Evolutionary conservation across 2,888 invertebrate genomes (phyloP), one percentile per base, ranked within the genome.

Genomic region (Selenia dentaria): DNA sequence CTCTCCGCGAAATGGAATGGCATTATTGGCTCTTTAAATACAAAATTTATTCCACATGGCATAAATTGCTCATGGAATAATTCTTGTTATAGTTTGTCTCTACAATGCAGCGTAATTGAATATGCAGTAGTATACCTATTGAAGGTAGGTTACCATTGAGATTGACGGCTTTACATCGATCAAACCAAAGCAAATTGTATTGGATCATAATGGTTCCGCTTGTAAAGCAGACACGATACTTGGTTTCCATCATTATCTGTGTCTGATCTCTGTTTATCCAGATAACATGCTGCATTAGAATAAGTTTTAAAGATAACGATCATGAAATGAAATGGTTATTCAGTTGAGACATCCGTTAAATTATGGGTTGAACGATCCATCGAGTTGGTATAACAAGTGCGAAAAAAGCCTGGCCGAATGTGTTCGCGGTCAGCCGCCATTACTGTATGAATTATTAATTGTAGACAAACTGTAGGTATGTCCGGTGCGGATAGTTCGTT

Each of bases 391-490:
- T 9, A 25, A 54, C 57, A 57, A 67, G 64, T 62, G 56, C 50
- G 39, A 66, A 73, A 64, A 70, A 69, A 59, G 43, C 41, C 54
- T 70, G 51, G 62, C 69, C 72, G 67, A 74, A 77, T 71, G 65
- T 68, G 67, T 70, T 73, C 67, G 71, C 71, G 66, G 68, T 69
- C 62, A 68, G 65, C 60, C 63, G 72, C 66, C 68, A 74, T 67
- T 75, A 74, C 70, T 67, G 65, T 67, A 79, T 82, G 78, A 85
- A 85, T 83, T 84, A 82, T 84, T 82, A 83, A 85, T 83, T 79
- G 74, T 76, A 80, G 74, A 79, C 74, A 74, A 79, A 74, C 74
- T 66, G 68, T 68, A 66, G 62, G 64, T 62, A 40, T 52, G 46
- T 52, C 44, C 8, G 10, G 53, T 61, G 56, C 46, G 48, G 36